Conservation (phyloP, 1,140 invertebrate species). For the Cataglyphis hispanica region DNA sequence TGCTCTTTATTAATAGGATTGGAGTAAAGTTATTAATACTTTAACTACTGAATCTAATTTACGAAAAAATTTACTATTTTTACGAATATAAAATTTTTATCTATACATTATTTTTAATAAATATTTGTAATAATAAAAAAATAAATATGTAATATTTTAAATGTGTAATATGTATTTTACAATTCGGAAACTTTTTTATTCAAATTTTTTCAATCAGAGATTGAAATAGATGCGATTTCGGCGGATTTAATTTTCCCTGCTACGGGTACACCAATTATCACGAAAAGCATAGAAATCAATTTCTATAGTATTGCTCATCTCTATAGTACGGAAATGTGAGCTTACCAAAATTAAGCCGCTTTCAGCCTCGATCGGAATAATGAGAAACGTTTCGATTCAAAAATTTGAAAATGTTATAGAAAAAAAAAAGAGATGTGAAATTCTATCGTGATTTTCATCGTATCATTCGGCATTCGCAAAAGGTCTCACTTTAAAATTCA, state of each 20-base stretch:
- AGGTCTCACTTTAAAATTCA: slow-evolving; percentile 29
- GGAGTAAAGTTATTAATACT: neutral
- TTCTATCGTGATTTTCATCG: neutral
- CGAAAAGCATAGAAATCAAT: neutral
- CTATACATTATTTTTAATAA: neutral
- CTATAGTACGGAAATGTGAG: neutral
- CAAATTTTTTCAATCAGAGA: neutral
- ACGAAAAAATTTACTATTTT: neutral
- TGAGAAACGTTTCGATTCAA: neutral
- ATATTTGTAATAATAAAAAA: neutral
- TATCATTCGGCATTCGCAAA: neutral
- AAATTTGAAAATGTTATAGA: neutral
- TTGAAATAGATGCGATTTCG: neutral
- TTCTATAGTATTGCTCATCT: neutral
- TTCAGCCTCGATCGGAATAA: neutral
- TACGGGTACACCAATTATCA: neutral
- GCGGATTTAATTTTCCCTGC: neutral
- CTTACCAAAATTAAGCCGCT: neutral
- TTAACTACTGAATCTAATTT: neutral
- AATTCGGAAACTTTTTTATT: neutral
- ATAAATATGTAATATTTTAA: neutral
- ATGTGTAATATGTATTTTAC: neutral
- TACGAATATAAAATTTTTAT: slow-evolving; percentile 17
- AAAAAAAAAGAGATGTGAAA: neutral
- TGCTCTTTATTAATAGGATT: slow-evolving; percentile 6